Base-by-base conservation (phyloP, 2,113 vertebrate species). In the Microcebus jonahi region DNA sequence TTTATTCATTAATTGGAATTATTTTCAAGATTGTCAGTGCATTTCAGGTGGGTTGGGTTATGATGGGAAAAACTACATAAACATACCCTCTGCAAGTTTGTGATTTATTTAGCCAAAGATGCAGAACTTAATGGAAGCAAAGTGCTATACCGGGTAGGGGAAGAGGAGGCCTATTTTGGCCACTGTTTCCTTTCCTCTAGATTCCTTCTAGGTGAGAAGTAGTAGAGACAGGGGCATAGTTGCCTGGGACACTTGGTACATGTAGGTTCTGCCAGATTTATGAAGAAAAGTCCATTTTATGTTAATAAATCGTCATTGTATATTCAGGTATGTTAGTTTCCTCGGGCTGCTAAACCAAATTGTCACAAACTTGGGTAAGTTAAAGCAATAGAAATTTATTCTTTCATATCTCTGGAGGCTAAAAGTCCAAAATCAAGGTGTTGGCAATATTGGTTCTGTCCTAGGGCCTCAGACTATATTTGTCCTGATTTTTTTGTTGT, bases 1-100 rank as follows among this genome's bases (percentile, higher is more conserved):
- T 94, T 97, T 89, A 97, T 96, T 97, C 91, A 95, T 97, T 97
- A 96, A 95, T 53, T 27, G 2, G 71, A 97, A 93, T 88, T 82
- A 39, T 94, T 91, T 95, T 93, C 36, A 34, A 91, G 85, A 83
- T 50, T 93, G 57, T 85, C 63, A 87, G 81, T 88, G 73, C 17
- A 75, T 89, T 95, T 95, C 91, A 94, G 89, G 79, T 95, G 63
- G 36, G 55, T 75, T 94, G 89, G 34, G 48, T 42, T 89, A n/a
- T 57, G 34, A 68, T 39, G 23, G 36, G 27, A 65, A 85, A 90
- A 71, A 68, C 67, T 14, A 57, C 4, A 63, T 23, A 70, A 95
- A 63, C 48, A 50, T 18, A 53, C 8, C 18, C 9, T 86, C 50
- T 89, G 31, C 3, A 50, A 73, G 34, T 34, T 17, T 39, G 50